Base-by-base conservation (phyloP, 2,113 vertebrate genomes). In the Leucopsar rothschildi region DNA sequence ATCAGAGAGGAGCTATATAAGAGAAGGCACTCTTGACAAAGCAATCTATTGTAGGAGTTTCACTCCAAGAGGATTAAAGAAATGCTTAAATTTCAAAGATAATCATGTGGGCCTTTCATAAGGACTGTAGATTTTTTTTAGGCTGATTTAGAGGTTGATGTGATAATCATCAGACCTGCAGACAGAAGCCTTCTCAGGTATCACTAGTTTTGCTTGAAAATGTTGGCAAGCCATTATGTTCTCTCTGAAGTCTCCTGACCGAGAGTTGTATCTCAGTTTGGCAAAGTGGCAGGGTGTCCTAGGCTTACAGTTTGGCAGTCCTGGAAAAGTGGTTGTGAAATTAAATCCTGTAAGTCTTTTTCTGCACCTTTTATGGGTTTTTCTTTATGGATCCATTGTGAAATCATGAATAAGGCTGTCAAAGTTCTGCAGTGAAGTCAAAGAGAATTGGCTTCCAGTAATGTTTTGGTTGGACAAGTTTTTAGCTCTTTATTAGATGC, bases 101-200 rank as follows among this genome's bases (percentile, higher is more conserved):
- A 95, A 93, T 87, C 50, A 7, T 63, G 53, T 27, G 24, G 63
- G 87, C 73, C 65, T 95, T 95, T 89, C 78, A 70, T 40, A 73
- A 37, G 35, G 13, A 82, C 35, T 83, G 68, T 42, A 73, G 65
- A 42, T 56, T 86, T 81, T 88, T 88, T 82, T 94, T 53, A 24
- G 57, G 23, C 39, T 35, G 42, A 84, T 73, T 91, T 61, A 78
- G 33, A 73, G 50, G 35, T 49, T 95, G 63, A 88, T 73, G 81
- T 90, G 91, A 95, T 96, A 96, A 88, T 95, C 55, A 91, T 91
- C 88, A 82, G 40, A 82, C 40, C 1, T 70, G 73, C 73, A 94
- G 82, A 66, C 75, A 82, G 93, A 86, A 88, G 31, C 39, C 69
- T 89, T 93, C 93, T 96, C 83, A 50, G 61, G 33, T 95, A 55